Conservation (phyloP, 1,140 invertebrate genomes). For the Tetragonula clypearis region DNA sequence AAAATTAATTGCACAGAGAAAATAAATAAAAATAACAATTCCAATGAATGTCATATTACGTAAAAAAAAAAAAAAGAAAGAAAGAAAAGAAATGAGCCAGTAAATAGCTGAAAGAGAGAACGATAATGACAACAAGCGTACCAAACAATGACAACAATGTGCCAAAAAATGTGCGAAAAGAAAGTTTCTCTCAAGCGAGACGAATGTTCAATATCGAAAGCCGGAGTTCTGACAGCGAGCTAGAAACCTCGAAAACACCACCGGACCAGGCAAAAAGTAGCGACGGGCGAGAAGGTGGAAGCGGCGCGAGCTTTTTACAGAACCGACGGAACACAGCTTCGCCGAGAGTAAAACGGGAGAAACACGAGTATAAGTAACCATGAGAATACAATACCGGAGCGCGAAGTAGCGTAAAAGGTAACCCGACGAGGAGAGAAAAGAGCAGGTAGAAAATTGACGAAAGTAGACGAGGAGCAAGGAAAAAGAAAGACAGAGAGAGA, state of each 20-base stretch:
- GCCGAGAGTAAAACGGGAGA: background rate
- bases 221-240: background rate
- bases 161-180: background rate
- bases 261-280: no score
- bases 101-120: background rate
- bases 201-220: background rate
- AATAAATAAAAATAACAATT: background rate
- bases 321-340: background rate
- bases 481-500: no score
- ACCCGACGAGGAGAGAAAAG: background rate
- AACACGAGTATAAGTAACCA: conserved; percentile 29
- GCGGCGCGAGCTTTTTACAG: background rate
- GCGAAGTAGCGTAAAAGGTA: conserved; percentile 25
- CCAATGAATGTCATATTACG: background rate
- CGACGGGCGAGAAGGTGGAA: no score
- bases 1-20: background rate
- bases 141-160: background rate
- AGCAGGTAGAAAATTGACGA: conserved; percentile 23
- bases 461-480: background rate
- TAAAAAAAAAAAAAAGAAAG: background rate
- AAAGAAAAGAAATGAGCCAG: background rate
- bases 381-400: background rate
- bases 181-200: background rate
- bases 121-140: background rate
- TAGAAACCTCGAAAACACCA: background rate